Evolutionary conservation across 2,113 vertebrate species (phyloP).

Genomic region (Xenus cinereus): DNA sequence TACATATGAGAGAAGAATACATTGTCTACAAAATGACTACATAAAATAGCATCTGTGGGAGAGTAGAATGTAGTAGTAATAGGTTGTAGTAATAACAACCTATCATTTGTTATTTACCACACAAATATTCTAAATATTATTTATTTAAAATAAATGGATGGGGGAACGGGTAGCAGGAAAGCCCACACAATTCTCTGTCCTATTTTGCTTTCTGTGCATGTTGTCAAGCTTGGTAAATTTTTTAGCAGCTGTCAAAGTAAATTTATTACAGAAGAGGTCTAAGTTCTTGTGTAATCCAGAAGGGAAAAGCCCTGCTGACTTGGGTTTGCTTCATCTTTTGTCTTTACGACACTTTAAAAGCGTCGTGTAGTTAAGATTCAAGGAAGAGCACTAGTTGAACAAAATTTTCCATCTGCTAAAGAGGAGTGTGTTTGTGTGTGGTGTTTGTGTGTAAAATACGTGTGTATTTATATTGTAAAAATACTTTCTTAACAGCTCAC

Average conservation of each 20-base stretch:
- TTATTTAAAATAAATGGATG: not conserved
- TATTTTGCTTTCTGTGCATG: constrained; percentile 64
- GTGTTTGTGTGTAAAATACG: not conserved
- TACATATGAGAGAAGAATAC: not conserved
- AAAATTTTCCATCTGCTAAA: constrained; percentile 32
- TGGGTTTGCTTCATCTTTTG: constrained; percentile 60
- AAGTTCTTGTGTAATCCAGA: constrained; percentile 65
- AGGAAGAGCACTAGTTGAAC: not conserved
- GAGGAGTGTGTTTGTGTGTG: not conserved
- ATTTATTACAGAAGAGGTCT: constrained; percentile 71
- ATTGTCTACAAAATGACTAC: not conserved
- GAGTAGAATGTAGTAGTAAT: not conserved
- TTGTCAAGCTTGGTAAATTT: constrained; percentile 72
- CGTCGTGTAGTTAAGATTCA: constrained; percentile 61
- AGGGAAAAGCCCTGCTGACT: constrained; percentile 60
- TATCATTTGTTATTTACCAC: not conserved
- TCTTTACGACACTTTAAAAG: constrained; percentile 60
- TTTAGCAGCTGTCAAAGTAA: constrained; percentile 77
- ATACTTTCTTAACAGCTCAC: not conserved
- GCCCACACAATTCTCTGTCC: constrained; percentile 27
- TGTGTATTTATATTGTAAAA: not conserved
- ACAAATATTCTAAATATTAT: not conserved
- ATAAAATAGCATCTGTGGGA: not conserved
- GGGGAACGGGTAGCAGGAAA: not conserved
- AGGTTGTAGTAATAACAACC: too few relatives aligned